Evolutionary conservation across 2,113 vertebrate genomes (phyloP), one percentile per base, ranked within the genome.

Genomic region (Hemiprocne comata): DNA sequence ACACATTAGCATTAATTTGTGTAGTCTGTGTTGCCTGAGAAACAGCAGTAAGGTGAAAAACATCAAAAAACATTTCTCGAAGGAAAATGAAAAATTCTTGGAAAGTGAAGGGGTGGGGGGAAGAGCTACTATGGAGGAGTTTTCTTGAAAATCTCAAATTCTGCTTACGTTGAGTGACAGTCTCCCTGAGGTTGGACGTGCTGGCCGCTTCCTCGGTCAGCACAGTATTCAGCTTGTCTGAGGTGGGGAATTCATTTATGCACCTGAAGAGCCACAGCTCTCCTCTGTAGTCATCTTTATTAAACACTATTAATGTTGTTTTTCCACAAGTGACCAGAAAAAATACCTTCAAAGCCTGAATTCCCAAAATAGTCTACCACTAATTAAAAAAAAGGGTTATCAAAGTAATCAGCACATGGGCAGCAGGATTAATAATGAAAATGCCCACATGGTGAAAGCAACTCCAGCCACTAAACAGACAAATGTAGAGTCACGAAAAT

Each of bases 81-180:
- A 75, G 29, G 55, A 82, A 91, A 70, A 87, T 5, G 9, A 53
- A 20, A 81, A 84, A 36, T 42, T 64, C 8, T 57, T 23, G 18
- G 20, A 34, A 61, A 51, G 29, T 36, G 38, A 64, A 6, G 21
- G 25, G 1, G 20, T 2, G 2, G 21, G 2, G 24, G 2, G 2
- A n/a, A 62, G 34, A 67, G 31, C 15, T 83, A 18, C 8, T 14
- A 38, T 26, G 26, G 10, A 67, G 21, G 1, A 31, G 26, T 25
- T 61, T 58, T 36, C 25, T 7, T 42, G 0, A 55, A 72, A 87
- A 75, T 64, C 53, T 85, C 28, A 80, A 73, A 77, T 65, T 76
- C 36, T 77, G 46, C 28, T 71, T 40, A 53, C 0, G 2, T 0
- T 60, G 36, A 74, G 12, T 50, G 85, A 74, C 28, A 58, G 18